Percentiles rank a stretch among this genome's conserved stretches.
phyloP scores from a whole-genome alignment of 2,888 invertebrate species.

The Drosophila imparisetae region DNA sequence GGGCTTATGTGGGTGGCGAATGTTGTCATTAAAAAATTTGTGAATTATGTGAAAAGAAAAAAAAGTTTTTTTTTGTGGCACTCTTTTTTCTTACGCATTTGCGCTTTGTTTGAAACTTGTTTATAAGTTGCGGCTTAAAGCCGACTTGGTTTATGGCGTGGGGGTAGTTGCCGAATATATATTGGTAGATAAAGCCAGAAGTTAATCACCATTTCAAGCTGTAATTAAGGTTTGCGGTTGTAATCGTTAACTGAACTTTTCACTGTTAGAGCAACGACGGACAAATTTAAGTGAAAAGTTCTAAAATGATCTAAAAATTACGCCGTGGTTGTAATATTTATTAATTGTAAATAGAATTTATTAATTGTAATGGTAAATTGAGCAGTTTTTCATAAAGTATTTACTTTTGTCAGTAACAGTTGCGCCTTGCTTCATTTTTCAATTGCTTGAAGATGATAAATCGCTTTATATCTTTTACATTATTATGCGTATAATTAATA shows the following conservation, averaged over 20 bases:
- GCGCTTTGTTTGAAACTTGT: constrained; percentile 29
- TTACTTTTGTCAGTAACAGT: not conserved
- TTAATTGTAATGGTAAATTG: no score
- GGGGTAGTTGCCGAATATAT: not conserved
- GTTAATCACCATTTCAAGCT: not conserved
- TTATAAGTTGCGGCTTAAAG: constrained; percentile 38
- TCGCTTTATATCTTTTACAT: not conserved
- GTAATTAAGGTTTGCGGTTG: not conserved
- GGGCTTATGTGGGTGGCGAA: constrained; percentile 42
- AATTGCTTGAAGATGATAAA: not conserved
- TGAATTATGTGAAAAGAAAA: constrained; percentile 59
- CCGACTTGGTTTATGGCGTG: constrained; percentile 16
- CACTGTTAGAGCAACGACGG: not conserved
- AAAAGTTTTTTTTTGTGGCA: constrained; percentile 33
- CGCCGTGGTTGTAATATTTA: not conserved
- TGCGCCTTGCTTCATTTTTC: not conserved
- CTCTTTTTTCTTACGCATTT: constrained; percentile 41
- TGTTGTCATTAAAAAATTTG: constrained; percentile 67
- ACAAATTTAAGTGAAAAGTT: not conserved
- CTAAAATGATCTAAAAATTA: not conserved
- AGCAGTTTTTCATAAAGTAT: not conserved
- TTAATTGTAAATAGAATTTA: not conserved
- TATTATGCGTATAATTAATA: not conserved
- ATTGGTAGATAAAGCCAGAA: constrained; percentile 14
- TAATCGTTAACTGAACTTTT: not conserved